Percentiles rank a stretch among this genome's conserved stretches.
Conservation (phyloP, 2,797 vertebrate species). For the Holocentrus rufus region DNA sequence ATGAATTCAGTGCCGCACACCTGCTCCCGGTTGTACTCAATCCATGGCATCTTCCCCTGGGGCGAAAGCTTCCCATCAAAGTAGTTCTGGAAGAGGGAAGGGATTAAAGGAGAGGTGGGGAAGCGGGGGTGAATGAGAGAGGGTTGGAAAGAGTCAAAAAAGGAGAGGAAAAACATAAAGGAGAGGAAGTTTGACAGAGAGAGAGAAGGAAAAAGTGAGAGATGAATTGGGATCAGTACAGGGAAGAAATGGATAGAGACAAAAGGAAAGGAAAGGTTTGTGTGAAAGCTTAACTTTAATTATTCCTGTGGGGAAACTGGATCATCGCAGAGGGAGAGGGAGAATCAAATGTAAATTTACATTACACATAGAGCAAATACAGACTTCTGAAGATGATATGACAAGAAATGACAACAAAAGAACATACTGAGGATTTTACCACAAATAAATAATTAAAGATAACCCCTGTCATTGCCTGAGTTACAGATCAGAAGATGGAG, state of each 20-base stretch:
- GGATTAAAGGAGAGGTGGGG: background rate
- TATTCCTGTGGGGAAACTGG: background rate
- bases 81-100: constrained; percentile 87
- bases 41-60: constrained; percentile 99
- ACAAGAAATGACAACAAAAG: background rate
- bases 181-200: background rate
- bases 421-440: background rate
- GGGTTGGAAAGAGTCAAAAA: no score
- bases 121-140: background rate
- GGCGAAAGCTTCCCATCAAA: constrained; percentile 98
- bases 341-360: background rate
- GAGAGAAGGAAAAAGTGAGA: background rate
- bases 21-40: constrained; percentile 95
- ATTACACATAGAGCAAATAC: no score
- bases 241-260: constrained; percentile 3
- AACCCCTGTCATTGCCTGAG: background rate
- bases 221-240: background rate
- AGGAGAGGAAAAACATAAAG: background rate
- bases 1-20: constrained; percentile 96
- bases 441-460: background rate
- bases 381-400: background rate
- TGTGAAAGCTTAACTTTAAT: constrained; percentile 7
- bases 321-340: background rate
- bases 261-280: background rate
- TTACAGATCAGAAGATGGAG: no score